These are phyloP conservation scores for Petaurus breviceps DNA, from an alignment of 2,113 vertebrate species.

Conservation along the genomic window DNA sequence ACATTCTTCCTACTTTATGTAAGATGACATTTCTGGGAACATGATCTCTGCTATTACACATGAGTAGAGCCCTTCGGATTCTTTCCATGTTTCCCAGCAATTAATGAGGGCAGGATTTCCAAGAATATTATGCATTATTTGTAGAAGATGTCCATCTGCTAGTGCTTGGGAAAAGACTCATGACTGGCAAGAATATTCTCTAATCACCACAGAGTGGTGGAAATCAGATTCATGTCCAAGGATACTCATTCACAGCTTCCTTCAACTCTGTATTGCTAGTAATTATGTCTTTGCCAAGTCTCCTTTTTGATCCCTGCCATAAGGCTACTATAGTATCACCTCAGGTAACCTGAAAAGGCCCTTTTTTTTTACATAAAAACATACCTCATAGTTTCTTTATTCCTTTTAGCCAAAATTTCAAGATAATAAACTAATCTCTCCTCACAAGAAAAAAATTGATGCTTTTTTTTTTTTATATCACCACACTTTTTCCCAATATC, in stretches of 20 bases:
- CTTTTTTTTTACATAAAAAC: background rate
- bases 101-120: background rate
- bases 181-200: background rate
- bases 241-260: background rate
- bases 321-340: background rate
- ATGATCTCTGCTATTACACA: background rate
- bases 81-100: background rate
- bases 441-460: background rate
- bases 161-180: background rate
- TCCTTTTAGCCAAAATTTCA: background rate
- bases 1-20: background rate
- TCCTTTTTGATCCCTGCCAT: background rate
- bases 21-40: background rate
- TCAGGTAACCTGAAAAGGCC: background rate
- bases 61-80: background rate
- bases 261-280: background rate
- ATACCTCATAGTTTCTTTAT: background rate
- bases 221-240: background rate
- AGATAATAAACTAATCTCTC: background rate
- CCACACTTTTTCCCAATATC: background rate
- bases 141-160: background rate
- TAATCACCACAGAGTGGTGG: background rate
- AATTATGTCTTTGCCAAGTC: background rate
- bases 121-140: background rate
- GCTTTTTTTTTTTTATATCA: background rate